Conservation (phyloP, 2,797 vertebrate genomes). For the Aphelocoma californica region DNA sequence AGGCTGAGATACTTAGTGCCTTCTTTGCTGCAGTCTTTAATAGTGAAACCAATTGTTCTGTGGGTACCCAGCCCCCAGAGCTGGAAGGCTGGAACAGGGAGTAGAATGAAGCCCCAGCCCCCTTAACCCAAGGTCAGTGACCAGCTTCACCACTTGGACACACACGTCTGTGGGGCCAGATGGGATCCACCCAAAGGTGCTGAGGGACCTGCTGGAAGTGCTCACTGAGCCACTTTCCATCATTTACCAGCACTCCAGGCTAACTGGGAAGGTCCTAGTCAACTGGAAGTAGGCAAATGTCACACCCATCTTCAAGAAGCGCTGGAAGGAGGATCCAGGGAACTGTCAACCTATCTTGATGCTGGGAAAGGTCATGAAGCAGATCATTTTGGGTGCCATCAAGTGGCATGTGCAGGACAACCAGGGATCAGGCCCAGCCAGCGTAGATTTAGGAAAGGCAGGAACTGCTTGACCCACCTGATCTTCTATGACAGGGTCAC, state of each 20-base stretch:
- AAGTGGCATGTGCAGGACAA: background rate
- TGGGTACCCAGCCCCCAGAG: background rate
- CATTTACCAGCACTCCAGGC: background rate
- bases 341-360: background rate
- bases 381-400: background rate
- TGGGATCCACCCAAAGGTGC: background rate
- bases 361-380: background rate
- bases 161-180: background rate
- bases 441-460: background rate
- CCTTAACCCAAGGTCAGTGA: background rate
- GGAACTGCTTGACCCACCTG: background rate
- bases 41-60: background rate
- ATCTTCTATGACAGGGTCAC: background rate
- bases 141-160: background rate
- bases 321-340: background rate
- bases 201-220: background rate
- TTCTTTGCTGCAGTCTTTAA: background rate
- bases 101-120: background rate
- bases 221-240: background rate
- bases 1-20: background rate
- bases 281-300: background rate
- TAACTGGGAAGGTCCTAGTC: background rate
- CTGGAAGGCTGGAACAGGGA: fast-evolving
- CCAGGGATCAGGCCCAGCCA: background rate
- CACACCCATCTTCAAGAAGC: background rate